Conservation (phyloP, 2,797 vertebrate species). For the Thaleichthys pacificus region DNA sequence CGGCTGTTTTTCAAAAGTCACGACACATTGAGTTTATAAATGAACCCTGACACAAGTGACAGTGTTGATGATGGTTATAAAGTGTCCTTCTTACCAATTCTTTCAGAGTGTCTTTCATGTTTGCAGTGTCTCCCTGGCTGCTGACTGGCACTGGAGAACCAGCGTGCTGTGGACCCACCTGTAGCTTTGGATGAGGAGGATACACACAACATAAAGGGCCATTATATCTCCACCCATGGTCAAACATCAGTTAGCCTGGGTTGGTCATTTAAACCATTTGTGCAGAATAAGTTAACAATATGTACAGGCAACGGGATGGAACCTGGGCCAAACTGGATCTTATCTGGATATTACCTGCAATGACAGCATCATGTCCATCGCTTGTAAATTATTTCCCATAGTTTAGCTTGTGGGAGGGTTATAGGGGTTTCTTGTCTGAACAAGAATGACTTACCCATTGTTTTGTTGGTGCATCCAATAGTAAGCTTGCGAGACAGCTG, state of each 20-base stretch:
- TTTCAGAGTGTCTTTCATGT: constrained; percentile 39
- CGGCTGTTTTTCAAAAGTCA: background rate
- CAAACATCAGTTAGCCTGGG: constrained; percentile 46
- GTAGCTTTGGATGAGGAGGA: background rate
- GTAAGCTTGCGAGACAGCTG: too few relatives aligned
- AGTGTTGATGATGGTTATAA: background rate
- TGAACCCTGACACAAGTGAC: too few relatives aligned
- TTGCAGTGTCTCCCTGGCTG: constrained; percentile 8
- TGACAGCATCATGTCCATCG: background rate
- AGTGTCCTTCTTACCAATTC: constrained; percentile 42
- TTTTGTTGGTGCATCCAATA: background rate
- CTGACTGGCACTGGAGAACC: constrained; percentile 11
- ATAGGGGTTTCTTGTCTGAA: background rate
- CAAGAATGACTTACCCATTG: background rate
- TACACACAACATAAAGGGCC: background rate
- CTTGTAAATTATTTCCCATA: background rate
- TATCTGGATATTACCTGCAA: constrained; percentile 27
- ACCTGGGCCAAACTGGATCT: constrained; percentile 22
- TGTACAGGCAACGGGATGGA: background rate
- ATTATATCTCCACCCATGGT: constrained; percentile 43
- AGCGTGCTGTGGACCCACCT: background rate
- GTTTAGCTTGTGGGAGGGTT: constrained; percentile 33
- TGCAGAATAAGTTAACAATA: constrained; percentile 17
- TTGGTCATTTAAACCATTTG: constrained; percentile 44
- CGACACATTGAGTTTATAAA: too few relatives aligned